Base-by-base conservation (phyloP, 2,797 vertebrate genomes). In the Danio choprae region DNA sequence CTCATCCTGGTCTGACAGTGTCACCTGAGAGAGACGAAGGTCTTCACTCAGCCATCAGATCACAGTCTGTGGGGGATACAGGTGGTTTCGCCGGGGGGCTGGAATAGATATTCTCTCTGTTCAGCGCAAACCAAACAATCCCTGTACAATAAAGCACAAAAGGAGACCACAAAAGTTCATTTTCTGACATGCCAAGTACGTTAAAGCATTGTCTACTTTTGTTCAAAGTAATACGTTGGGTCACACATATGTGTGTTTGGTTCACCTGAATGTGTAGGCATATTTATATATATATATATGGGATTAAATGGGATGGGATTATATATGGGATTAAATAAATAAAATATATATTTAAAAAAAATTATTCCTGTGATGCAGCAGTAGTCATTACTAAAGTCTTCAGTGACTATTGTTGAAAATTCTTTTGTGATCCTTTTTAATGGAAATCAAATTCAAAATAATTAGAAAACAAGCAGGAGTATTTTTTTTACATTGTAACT, bases 21-120 rank as follows among this genome's bases (percentile, higher is more conserved):
- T 71, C 51, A 72, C 59, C 59, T 83, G 67, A 80, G 70, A 71
- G 48, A 53, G 64, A 70, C 74, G 43, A 36, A 65, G 40, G 40
- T 5, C 13, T 69, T 79, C 29, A 1, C 55, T 74, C 63, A 64
- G 18, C 29, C 40, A 10, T 80, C 56, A 43, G 75, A 60, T 74
- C 73, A 82, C 22, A 7, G 12, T 70, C 18, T 8, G 46, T 71
- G 56, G 67, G 55, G 46, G 55, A 70, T 51, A 70, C 67, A 53
- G 59, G 69, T 72, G 77, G 59, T 36, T 56, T 80, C 10, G 46
- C 20, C 16, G 0, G 6, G 50, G 69, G 58, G 48, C 50, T 64
- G 50, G 41, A 64, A 73, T 51, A 55, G 48, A 63, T 80, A 63
- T 40, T 46, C 15, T 43, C 6, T 36, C 36, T 53, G 77, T 41